phyloP scores from a whole-genome alignment of 2,113 vertebrate species.

The Sorex fumeus region DNA sequence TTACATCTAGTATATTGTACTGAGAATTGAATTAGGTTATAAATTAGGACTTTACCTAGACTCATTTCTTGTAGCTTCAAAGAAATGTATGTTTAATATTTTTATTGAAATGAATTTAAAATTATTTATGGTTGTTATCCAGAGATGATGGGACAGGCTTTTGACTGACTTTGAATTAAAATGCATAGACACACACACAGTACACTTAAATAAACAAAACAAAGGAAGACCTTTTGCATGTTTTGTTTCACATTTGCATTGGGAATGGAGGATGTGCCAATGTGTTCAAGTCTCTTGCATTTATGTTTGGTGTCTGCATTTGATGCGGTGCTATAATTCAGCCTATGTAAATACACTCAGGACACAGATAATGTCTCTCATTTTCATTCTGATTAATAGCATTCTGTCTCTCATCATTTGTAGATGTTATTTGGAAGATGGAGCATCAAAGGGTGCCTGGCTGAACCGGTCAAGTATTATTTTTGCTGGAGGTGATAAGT shows the following conservation, averaged over 20 bases:
- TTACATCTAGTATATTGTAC: background rate
- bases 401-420: conserved; percentile 50
- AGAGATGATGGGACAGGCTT: background rate
- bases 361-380: background rate
- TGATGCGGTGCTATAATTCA: conserved; percentile 5
- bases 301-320: conserved; percentile 23
- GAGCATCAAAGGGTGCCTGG: conserved; percentile 98
- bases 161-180: background rate
- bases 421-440: conserved; percentile 98
- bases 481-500: conserved; percentile 98
- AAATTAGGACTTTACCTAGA: background rate
- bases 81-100: conserved; percentile 12
- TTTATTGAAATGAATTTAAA: background rate
- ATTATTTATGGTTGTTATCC: background rate
- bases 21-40: background rate
- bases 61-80: background rate
- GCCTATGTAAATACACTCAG: background rate
- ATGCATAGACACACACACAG: background rate
- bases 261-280: background rate
- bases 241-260: conserved; percentile 12
- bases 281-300: background rate
- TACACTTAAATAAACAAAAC: background rate
- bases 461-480: conserved; percentile 99
- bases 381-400: conserved; percentile 52
- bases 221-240: background rate